A percentile compares a stretch with the other conserved stretches of the same genome.
Evolutionary conservation across 2,888 invertebrate species (phyloP).

Genomic region (Erannis defoliaria): DNA sequence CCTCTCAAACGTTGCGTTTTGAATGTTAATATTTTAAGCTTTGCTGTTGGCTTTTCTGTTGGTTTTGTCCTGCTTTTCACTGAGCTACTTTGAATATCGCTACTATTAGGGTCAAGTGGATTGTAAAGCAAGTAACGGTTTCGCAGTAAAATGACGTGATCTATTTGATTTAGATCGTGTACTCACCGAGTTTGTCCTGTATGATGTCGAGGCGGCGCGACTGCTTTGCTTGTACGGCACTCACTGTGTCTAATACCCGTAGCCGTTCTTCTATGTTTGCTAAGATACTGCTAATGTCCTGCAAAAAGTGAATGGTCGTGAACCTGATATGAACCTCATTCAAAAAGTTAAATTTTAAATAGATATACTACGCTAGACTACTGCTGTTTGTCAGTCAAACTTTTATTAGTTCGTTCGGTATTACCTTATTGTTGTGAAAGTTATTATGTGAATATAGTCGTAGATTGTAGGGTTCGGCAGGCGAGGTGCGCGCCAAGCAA

Average conservation of each 20-base stretch:
- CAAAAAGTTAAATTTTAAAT: too few species aligned
- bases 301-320: conserved; percentile 45
- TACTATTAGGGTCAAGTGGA: conserved; percentile 41
- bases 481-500: conserved; percentile 80
- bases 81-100: conserved; percentile 38
- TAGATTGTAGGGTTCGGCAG: conserved; percentile 69
- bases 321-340: neutral
- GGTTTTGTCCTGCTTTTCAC: conserved; percentile 32
- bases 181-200: conserved; percentile 80
- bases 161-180: conserved; percentile 42
- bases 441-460: conserved; percentile 66
- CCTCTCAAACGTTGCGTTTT: conserved; percentile 34
- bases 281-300: conserved; percentile 74
- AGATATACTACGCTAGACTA: too few species aligned
- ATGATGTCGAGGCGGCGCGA: conserved; percentile 78
- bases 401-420: neutral
- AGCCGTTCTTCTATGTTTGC: conserved; percentile 78
- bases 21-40: conserved; percentile 36
- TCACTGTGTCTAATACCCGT: conserved; percentile 73
- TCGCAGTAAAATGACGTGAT: conserved; percentile 39
- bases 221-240: conserved; percentile 74
- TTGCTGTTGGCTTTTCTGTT: conserved; percentile 31
- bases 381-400: too few species aligned
- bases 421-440: conserved; percentile 70
- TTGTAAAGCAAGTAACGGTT: conserved; percentile 42